These are phyloP conservation scores for Spodoptera exigua DNA, from an alignment of 2,888 invertebrate species.

Conservation along the genomic window DNA sequence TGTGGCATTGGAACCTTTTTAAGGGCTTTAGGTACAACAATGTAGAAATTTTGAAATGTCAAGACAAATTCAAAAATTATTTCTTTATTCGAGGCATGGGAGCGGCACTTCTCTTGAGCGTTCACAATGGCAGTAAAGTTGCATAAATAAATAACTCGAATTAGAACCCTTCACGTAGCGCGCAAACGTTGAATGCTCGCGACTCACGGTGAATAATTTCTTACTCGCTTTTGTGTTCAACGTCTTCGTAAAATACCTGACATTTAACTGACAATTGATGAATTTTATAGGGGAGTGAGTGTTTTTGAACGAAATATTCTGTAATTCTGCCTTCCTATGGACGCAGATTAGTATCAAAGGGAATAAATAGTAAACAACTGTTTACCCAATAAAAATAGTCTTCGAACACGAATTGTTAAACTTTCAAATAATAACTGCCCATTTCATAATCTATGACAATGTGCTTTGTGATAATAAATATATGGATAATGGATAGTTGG, in stretches of 20 bases:
- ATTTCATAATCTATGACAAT: slow-evolving; percentile 18
- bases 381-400: slow-evolving; percentile 20
- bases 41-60: slow-evolving; percentile 67
- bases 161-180: slow-evolving; percentile 76
- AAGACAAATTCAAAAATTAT: slow-evolving; percentile 66
- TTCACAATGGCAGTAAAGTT: slow-evolving; percentile 71
- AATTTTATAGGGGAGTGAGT: slow-evolving; percentile 54
- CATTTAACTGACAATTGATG: slow-evolving; percentile 64
- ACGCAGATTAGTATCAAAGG: slow-evolving; percentile 14
- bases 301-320: slow-evolving; percentile 33
- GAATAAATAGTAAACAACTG: slow-evolving; percentile 16
- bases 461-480: slow-evolving; percentile 17
- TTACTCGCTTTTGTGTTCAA: slow-evolving; percentile 64
- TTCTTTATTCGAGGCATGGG: slow-evolving; percentile 65
- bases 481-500: too few species aligned
- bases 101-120: slow-evolving; percentile 65
- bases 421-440: slow-evolving; percentile 23
- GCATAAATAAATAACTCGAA: slow-evolving; percentile 82
- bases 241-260: slow-evolving; percentile 61
- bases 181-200: slow-evolving; percentile 65
- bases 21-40: slow-evolving; percentile 46
- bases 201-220: slow-evolving; percentile 70
- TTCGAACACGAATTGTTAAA: slow-evolving; percentile 23
- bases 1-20: slow-evolving; percentile 9
- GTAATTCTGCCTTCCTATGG: slow-evolving; percentile 10